These are phyloP conservation scores for Cylloceria caligata DNA, from an alignment of 2,888 invertebrate species.

Conservation along the genomic window DNA sequence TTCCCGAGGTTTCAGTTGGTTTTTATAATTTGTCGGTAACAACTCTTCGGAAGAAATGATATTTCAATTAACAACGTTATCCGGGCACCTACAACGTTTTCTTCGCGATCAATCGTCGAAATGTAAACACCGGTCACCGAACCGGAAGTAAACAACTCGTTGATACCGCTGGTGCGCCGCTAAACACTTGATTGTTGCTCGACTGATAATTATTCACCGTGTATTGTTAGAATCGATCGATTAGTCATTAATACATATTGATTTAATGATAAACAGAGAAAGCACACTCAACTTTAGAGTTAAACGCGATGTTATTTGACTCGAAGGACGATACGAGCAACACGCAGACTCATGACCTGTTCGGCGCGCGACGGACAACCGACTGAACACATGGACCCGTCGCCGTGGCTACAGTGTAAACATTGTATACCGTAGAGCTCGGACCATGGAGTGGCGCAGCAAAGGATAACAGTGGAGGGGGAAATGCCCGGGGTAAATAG, in stretches of 20 bases:
- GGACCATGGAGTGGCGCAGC: slow-evolving; percentile 36
- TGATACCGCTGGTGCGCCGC: background rate
- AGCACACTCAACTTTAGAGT: background rate
- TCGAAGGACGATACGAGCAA: slow-evolving; percentile 17
- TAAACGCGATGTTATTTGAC: background rate
- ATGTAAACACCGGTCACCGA: background rate
- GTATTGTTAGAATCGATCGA: background rate
- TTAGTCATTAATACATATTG: background rate
- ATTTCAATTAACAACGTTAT: background rate
- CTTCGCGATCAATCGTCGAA: background rate
- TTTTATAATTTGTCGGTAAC: background rate
- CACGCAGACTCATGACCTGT: slow-evolving; percentile 68
- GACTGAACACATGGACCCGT: slow-evolving; percentile 82
- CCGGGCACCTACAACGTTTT: background rate
- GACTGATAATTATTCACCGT: background rate
- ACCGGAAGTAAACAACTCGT: slow-evolving; percentile 13
- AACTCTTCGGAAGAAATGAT: background rate
- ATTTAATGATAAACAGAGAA: background rate
- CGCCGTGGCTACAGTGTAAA: slow-evolving; percentile 80
- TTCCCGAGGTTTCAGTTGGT: background rate
- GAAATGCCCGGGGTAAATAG: background rate
- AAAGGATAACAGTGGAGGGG: slow-evolving; percentile 19
- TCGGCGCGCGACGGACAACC: slow-evolving; percentile 77
- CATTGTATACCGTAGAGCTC: slow-evolving; percentile 73
- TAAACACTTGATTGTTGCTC: background rate